A percentile compares a stretch with the other conserved stretches of the same genome.
phyloP scores from a whole-genome alignment of 1,140 invertebrate species.

The Bombus pascuorum region DNA sequence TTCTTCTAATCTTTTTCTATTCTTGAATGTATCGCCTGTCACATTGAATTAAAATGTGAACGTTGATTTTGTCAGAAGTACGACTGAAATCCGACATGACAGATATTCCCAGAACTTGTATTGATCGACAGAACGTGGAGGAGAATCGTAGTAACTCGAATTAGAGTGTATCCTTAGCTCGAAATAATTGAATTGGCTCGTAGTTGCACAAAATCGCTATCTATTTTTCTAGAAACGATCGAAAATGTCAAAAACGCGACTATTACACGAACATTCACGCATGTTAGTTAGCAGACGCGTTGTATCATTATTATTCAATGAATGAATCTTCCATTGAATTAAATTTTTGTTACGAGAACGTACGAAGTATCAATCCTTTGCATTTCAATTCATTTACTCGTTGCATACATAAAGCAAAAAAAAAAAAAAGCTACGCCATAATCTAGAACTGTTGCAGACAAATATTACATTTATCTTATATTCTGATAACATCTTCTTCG shows the following conservation, averaged over 20 bases:
- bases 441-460: too few species aligned
- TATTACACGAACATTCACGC: neutral
- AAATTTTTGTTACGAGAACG: neutral
- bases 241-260: too few species aligned
- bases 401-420: too few species aligned
- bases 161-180: slow-evolving; percentile 43
- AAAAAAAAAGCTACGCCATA: too few species aligned
- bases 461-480: too few species aligned
- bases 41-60: neutral
- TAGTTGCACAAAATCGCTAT: slow-evolving; percentile 21
- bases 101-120: slow-evolving; percentile 53
- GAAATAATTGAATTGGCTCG: slow-evolving; percentile 45
- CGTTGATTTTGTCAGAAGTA: slow-evolving; percentile 24
- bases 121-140: slow-evolving; percentile 60
- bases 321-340: neutral
- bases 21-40: too few species aligned
- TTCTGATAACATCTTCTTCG: too few species aligned
- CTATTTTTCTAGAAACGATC: slow-evolving; percentile 19
- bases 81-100: slow-evolving; percentile 35
- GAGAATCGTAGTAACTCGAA: slow-evolving; percentile 61
- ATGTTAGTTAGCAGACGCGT: neutral
- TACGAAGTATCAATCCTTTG: neutral
- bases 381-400: neutral
- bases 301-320: neutral
- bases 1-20: neutral